These are phyloP conservation scores for Hirudo medicinalis DNA, from an alignment of 1,140 invertebrate species.

Conservation along the genomic window DNA sequence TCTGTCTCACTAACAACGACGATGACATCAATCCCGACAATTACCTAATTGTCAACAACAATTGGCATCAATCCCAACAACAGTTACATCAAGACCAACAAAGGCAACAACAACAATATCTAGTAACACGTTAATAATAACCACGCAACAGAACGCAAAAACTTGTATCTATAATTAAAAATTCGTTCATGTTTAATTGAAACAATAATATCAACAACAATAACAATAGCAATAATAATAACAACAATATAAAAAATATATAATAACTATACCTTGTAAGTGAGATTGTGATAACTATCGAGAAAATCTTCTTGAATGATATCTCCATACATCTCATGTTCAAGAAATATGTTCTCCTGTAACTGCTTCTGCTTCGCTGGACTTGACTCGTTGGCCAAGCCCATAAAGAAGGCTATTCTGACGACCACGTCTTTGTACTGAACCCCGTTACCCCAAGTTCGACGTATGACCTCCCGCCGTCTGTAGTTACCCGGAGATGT, in stretches of 20 bases:
- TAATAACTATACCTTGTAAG: conserved; percentile 55
- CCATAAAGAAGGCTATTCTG: conserved; percentile 53
- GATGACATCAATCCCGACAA: too few relatives aligned
- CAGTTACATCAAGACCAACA: too few relatives aligned
- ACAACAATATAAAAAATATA: not conserved
- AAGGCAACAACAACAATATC: too few relatives aligned
- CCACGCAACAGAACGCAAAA: too few relatives aligned
- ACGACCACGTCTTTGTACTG: conserved; percentile 26
- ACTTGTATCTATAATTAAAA: too few relatives aligned
- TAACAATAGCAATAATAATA: too few relatives aligned
- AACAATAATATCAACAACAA: too few relatives aligned
- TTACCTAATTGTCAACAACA: too few relatives aligned
- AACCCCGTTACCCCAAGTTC: conserved; percentile 35
- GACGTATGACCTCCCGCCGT: conserved; percentile 32
- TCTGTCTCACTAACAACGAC: too few relatives aligned
- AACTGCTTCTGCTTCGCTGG: conserved; percentile 20
- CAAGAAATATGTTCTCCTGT: conserved; percentile 46
- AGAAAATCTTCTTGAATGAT: conserved; percentile 64
- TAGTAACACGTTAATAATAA: too few relatives aligned
- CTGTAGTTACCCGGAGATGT: conserved; percentile 33
- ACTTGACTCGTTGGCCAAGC: conserved; percentile 32
- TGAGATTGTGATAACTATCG: conserved; percentile 69
- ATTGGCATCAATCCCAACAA: too few relatives aligned
- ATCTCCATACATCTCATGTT: conserved; percentile 52
- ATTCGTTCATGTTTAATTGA: too few relatives aligned